Base-by-base conservation (phyloP, 2,888 invertebrate genomes). In the Oxytorus armatus region DNA sequence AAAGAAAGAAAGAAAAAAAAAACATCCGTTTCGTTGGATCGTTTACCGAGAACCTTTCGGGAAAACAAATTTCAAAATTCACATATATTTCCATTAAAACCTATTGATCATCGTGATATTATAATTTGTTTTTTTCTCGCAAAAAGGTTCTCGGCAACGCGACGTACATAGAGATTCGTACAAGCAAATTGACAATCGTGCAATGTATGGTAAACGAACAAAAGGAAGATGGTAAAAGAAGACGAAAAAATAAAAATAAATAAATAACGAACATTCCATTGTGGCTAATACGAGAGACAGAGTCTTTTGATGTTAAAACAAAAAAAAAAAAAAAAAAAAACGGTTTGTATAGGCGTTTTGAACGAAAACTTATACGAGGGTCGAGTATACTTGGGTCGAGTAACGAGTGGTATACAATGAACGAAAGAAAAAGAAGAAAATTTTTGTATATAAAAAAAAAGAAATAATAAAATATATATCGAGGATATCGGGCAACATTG, bases 401-500 rank as follows among this genome's bases (percentile, higher is more conserved):
- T 85, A 84, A 84, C 81, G 72, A 81, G 83, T 85, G 81, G 84
- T 86, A 79, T 73, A 79, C 79, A 82, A 74, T 49, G 75, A 77
- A 81, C 79, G 72, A 83, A 92, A 92, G 92, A 92, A 93, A 93
- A 93, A 92, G 66, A 92, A 92, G 93, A 92, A 78, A 68, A 66
- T 93, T 93, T 92, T 92, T n/a, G n/a, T n/a, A n/a, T n/a, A n/a
- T n/a, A 80, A 91, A 92, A 92, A 92, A 82, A 53, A 23, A 92
- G 93, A 86, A 85, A 87, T 83, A 92, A 89, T 92, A 93, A 93
- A 93, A 93, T 92, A 79, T 76, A 72, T 70, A 79, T 82, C 88
- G 92, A 89, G 92, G 93, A 92, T 92, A n/a, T 92, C 93, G 93
- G 93, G 93, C 93, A 94, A 93, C 92, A 93, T 93, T 93, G 93